Percentiles rank a stretch among this genome's conserved stretches.
Evolutionary conservation across 2,797 vertebrate genomes (phyloP).

Genomic region (Pangasius larnaudii): DNA sequence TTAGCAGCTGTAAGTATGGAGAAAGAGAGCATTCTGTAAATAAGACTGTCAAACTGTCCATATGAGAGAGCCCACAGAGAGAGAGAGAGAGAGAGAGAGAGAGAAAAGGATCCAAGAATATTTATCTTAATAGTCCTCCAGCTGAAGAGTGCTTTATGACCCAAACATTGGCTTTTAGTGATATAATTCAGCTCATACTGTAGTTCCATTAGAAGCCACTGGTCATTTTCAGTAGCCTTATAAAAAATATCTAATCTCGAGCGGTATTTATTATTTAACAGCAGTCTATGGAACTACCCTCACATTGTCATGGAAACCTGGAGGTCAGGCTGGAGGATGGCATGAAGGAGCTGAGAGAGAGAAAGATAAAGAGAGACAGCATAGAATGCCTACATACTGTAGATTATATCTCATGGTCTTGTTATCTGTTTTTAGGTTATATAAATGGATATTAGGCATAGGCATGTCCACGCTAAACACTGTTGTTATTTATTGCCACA

Average conservation of each 20-base stretch:
- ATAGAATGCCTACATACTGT: not conserved
- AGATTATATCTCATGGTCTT: not conserved
- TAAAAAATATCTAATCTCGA: slow-evolving; percentile 42
- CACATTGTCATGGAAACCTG: slow-evolving; percentile 57
- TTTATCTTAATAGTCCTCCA: slow-evolving; percentile 15
- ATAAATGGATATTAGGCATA: not conserved
- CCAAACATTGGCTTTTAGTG: slow-evolving; percentile 30
- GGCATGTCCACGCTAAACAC: not conserved
- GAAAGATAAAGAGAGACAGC: slow-evolving; percentile 11
- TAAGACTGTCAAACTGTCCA: slow-evolving; percentile 21
- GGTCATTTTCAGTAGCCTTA: slow-evolving; percentile 44
- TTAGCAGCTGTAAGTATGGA: slow-evolving; percentile 18
- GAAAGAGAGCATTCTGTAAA: slow-evolving; percentile 33
- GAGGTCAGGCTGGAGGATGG: slow-evolving; percentile 50
- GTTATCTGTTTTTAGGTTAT: not conserved
- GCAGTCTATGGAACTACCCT: slow-evolving; percentile 44
- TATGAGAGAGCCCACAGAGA: not conserved
- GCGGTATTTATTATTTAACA: slow-evolving; percentile 56
- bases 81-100: not conserved
- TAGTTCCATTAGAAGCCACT: slow-evolving; percentile 25
- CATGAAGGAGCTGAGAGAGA: slow-evolving; percentile 31
- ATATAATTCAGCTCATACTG: slow-evolving; percentile 27
- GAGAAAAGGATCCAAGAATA: not conserved
- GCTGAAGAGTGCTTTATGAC: slow-evolving; percentile 29
- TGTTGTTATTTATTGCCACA: not conserved